Conservation (phyloP, 2,888 invertebrate species). For the Cyaniris semiargus region DNA sequence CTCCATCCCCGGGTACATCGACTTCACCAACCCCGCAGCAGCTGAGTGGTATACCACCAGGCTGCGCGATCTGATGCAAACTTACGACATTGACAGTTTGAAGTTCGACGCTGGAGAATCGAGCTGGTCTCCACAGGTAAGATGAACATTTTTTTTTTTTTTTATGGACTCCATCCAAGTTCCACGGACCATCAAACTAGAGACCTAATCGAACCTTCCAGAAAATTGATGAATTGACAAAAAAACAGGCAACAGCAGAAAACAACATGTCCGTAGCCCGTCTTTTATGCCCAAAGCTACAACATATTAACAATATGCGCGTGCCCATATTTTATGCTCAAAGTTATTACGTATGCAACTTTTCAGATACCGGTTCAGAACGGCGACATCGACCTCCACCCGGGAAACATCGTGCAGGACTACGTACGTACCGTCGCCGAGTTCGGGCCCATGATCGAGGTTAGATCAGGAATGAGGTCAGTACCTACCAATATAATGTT, state of each 20-base stretch:
- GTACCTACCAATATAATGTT: too few relatives aligned
- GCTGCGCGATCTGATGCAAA: slow-evolving; percentile 75
- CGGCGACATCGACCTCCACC: slow-evolving; percentile 77
- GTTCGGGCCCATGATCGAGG: slow-evolving; percentile 84
- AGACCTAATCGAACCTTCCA: too few relatives aligned
- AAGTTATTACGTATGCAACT: neutral
- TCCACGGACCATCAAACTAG: too few relatives aligned
- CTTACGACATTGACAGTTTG: slow-evolving; percentile 85
- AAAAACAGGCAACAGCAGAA: too few relatives aligned
- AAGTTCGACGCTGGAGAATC: slow-evolving; percentile 92
- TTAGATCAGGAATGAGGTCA: slow-evolving; percentile 84
- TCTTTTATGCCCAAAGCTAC: too few relatives aligned
- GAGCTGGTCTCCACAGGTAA: slow-evolving; percentile 83
- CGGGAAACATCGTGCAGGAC: slow-evolving; percentile 77
- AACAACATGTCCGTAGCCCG: too few relatives aligned
- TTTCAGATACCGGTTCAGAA: slow-evolving; percentile 77
- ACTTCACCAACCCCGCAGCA: slow-evolving; percentile 86
- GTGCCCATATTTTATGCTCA: too few relatives aligned
- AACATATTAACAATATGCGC: too few relatives aligned
- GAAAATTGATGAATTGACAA: too few relatives aligned
- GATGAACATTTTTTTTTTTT: neutral
- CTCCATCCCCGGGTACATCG: slow-evolving; percentile 81
- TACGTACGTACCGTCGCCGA: slow-evolving; percentile 80
- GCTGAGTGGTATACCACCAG: slow-evolving; percentile 81
- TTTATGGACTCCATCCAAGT: too few relatives aligned